Conservation (phyloP, 1,140 invertebrate species). For the Gonioctena quinquepunctata region DNA sequence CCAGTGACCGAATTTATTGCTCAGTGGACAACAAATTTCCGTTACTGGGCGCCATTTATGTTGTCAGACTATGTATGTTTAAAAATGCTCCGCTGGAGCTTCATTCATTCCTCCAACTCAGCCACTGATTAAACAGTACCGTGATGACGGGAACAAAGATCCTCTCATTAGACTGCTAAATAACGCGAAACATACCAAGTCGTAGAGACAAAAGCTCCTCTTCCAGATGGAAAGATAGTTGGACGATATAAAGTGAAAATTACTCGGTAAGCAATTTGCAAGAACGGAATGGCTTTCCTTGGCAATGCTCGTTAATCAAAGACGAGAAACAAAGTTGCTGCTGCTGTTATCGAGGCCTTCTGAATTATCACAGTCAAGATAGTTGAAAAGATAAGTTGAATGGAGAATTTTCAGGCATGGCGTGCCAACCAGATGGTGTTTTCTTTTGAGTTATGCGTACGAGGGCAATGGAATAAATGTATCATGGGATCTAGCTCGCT, state of each 20-base stretch:
- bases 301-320: conserved; percentile 3
- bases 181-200: not conserved
- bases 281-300: not conserved
- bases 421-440: not conserved
- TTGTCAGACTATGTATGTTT: no score
- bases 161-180: not conserved
- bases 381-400: not conserved
- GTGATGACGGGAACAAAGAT: no score
- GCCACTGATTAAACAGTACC: no score
- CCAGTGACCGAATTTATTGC: no score
- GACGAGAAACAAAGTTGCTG: not conserved
- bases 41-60: no score
- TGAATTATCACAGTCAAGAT: not conserved
- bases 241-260: not conserved
- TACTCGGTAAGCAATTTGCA: not conserved
- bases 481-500: no score
- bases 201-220: not conserved
- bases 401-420: not conserved
- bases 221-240: not conserved
- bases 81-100: no score
- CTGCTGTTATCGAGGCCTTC: not conserved
- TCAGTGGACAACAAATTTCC: no score
- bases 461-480: no score
- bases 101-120: no score
- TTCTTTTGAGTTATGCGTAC: no score